phyloP scores from a whole-genome alignment of 2,797 vertebrate genomes.

The Rhabdomys pumilio region DNA sequence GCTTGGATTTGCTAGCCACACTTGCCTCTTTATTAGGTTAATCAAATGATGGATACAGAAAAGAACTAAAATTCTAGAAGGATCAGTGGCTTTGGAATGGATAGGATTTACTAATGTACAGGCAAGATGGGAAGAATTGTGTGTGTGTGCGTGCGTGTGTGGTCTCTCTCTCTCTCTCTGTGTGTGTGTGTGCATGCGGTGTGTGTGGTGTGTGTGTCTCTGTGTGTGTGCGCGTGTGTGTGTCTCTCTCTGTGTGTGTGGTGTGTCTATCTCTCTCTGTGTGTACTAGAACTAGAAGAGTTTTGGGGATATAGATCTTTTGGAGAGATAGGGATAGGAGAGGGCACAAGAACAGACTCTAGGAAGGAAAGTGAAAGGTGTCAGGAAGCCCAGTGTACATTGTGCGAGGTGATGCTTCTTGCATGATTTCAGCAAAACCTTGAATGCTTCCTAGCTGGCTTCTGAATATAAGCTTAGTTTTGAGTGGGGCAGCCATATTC shows the following conservation, averaged over 20 bases:
- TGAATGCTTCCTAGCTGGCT: background rate
- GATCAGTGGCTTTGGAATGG: background rate
- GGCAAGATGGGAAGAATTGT: background rate
- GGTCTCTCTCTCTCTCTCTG: too few species aligned
- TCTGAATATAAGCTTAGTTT: background rate
- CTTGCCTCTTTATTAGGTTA: background rate
- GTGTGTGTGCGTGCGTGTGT: background rate
- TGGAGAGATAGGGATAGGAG: rapidly evolving
- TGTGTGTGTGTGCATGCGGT: background rate
- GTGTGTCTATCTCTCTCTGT: background rate
- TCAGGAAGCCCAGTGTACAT: background rate
- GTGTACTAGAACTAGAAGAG: background rate
- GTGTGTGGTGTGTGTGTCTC: background rate
- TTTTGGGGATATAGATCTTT: background rate
- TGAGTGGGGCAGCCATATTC: background rate
- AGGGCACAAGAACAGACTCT: background rate
- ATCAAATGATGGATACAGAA: background rate
- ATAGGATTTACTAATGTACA: background rate
- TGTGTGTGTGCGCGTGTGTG: background rate
- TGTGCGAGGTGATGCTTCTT: background rate
- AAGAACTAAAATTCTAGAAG: background rate
- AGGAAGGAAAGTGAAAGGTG: background rate
- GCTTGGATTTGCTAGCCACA: background rate
- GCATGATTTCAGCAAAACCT: background rate
- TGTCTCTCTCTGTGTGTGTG: background rate